Evolutionary conservation across 2,113 vertebrate genomes (phyloP), one percentile per base, ranked within the genome.

Genomic region (Progne subis): DNA sequence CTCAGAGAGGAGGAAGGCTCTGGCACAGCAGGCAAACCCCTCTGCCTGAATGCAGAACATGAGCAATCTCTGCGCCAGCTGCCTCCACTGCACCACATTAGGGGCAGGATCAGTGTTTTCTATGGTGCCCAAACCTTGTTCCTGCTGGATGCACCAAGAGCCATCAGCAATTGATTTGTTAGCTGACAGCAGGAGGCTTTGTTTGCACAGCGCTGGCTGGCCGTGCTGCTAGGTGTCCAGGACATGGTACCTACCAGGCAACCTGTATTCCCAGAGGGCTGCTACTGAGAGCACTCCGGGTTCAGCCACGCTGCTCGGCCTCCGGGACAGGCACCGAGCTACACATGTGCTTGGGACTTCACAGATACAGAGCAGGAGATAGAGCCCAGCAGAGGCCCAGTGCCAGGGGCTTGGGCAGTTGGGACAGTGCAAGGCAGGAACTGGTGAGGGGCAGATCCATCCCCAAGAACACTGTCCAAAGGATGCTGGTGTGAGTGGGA

Each of bases 161-260:
- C 11, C 83, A 26, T 37, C 77, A 74, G 93, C 72, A 44, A 39
- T 5, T 43, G 81, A 39, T 91, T 39, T 43, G 92, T 86, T 78
- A 59, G 86, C 84, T 65, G 84, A 70, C 69, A 76, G 71, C 91
- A 87, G 81, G 81, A 77, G 84, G 93, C 69, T 96, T 94, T 95
- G 80, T 95, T 92, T 96, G 89, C 29, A 1, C 80, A 70, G 87
- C 1, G 5, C 77, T n/a, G 76, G 63, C 57, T 8, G 2, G 79
- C 60, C 1, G 4, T 7, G n/a, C 77, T 81, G 81, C 84, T 5
- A 10, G 70, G 34, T 29, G 63, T 79, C 2, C 20, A 52, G 61
- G 39, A 28, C 67, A 1, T 3, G n/a, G 75, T 82, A 74, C 80
- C 29, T 10, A 39, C 5, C 52, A 20, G 50, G 80, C 63, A 75